phyloP scores from a whole-genome alignment of 2,888 invertebrate species.

The Gastracanthus pulcherrimus region DNA sequence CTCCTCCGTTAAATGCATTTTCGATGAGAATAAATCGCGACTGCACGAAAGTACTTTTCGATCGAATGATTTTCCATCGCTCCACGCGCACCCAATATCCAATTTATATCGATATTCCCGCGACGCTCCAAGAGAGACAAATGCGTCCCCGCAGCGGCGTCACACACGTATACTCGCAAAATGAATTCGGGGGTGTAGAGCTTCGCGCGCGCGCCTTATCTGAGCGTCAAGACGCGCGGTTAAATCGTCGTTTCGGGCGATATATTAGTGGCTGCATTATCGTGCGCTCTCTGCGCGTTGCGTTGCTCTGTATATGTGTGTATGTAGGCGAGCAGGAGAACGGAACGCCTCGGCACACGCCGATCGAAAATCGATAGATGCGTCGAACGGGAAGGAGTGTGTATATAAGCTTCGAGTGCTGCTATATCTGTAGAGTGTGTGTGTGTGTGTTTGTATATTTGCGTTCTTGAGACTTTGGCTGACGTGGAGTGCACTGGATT shows the following conservation, averaged over 20 bases:
- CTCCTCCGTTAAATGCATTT: conserved; percentile 51
- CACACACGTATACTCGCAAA: conserved; percentile 8
- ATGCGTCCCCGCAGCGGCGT: conserved; percentile 1
- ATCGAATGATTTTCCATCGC: conserved; percentile 45
- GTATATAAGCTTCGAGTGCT: too few species aligned
- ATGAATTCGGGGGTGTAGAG: conserved; percentile 27
- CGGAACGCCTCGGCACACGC: background rate
- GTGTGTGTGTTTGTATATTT: too few species aligned
- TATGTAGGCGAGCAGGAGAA: background rate
- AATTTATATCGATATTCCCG: conserved; percentile 42
- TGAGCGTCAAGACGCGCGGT: conserved; percentile 36
- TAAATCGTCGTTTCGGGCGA: conserved; percentile 68
- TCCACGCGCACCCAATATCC: conserved; percentile 14
- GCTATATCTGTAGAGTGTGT: too few species aligned
- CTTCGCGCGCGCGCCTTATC: conserved; percentile 10
- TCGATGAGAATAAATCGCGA: conserved; percentile 49
- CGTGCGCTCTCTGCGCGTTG: too few species aligned
- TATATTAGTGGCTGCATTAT: conserved; percentile 68
- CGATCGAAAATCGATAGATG: background rate
- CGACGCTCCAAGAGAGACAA: conserved; percentile 6
- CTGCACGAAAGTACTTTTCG: conserved; percentile 41
- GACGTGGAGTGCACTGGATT: too few species aligned
- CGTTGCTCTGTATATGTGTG: background rate
- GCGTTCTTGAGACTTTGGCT: too few species aligned
- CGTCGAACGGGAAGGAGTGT: background rate